Evolutionary conservation across 2,797 vertebrate genomes (phyloP), one percentile per base, ranked within the genome.

Genomic region (Chiroxiphia lanceolata): DNA sequence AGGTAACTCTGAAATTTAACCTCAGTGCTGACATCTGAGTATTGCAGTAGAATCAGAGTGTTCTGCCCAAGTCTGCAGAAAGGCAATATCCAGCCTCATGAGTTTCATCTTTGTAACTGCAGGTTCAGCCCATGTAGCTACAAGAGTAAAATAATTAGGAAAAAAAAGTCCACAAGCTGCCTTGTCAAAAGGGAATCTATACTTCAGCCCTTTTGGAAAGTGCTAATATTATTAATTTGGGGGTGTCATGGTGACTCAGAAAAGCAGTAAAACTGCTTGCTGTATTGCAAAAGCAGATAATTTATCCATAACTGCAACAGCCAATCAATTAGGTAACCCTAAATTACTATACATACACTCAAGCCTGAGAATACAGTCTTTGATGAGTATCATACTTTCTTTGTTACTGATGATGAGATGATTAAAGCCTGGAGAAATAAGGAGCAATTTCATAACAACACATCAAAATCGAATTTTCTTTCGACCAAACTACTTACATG

Each of bases 1-100:
- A 96, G 91, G 90, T 94, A 96, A n/a, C 77, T 78, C 48, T 84
- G 81, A 89, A 78, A 89, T 89, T 63, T 78, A 90, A 93, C 77
- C 74, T 93, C 81, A 71, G n/a, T 16, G 23, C 61, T 87, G 83
- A 76, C 61, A 95, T 95, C 70, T 59, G 64, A 89, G 57, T 50
- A 14, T 33, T 71, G 67, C 65, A 91, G 71, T 22, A 90, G 67
- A 83, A 82, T 72, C 47, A 34, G 42, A 94, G 29, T 1, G 1
- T 75, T 77, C 83, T 78, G 67, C 74, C 75, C 47, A 36, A 44
- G n/a, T 84, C 72, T 88, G 60, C 42, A 90, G 93, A 75, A 95
- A 81, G 63, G 65, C 87, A 95, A 56, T 53, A 87, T 61, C 26
- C 22, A 86, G 61, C 29, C 44, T 76, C 44, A 51, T 47, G 42